phyloP scores from a whole-genome alignment of 2,113 vertebrate genomes.

The Chionomys nivalis region DNA sequence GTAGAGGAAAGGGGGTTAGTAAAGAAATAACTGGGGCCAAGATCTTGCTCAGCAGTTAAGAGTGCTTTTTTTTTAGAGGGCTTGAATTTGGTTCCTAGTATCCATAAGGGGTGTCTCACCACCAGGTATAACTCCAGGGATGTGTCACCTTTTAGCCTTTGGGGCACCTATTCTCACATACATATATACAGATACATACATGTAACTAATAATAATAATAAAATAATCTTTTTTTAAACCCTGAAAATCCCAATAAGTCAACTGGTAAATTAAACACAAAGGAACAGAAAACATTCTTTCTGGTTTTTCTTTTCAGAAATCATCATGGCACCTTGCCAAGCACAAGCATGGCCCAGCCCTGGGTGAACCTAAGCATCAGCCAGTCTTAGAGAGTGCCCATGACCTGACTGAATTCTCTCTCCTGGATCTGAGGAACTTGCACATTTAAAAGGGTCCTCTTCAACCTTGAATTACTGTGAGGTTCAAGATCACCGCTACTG shows the following conservation, averaged over 20 bases:
- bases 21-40: not conserved
- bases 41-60: not conserved
- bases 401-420: not conserved
- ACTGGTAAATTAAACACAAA: not conserved
- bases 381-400: not conserved
- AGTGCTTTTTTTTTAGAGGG: not conserved
- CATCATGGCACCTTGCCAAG: not conserved
- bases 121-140: not conserved
- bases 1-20: not conserved
- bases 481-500: not conserved
- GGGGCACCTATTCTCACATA: not conserved
- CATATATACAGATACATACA: not conserved
- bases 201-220: not conserved
- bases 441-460: not conserved
- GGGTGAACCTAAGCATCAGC: not conserved
- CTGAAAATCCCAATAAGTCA: not conserved
- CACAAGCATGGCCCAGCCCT: not conserved
- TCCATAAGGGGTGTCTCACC: not conserved
- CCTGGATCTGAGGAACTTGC: not conserved
- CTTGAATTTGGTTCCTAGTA: not conserved
- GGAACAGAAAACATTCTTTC: not conserved
- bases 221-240: not conserved
- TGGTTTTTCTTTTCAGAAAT: not conserved
- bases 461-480: no score
- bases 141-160: not conserved